A percentile compares a stretch with the other conserved stretches of the same genome.
Evolutionary conservation across 2,797 vertebrate species (phyloP).

Genomic region (Syndactyla subalaris): DNA sequence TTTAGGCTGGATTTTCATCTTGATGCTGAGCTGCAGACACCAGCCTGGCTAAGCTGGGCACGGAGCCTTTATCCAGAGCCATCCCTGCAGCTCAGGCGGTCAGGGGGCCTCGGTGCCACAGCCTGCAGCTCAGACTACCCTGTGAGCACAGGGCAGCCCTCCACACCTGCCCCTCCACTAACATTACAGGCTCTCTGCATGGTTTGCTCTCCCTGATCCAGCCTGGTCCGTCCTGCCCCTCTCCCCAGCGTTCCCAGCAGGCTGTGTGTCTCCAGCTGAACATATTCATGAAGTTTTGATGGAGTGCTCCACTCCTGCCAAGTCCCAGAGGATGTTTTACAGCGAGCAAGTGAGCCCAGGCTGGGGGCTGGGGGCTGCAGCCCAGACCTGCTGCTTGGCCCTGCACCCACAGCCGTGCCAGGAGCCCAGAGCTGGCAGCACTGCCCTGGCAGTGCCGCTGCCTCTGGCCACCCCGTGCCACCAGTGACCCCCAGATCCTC

Average conservation of each 20-base stretch:
- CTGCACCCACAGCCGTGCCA: neutral
- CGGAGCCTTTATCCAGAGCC: neutral
- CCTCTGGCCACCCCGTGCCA: neutral
- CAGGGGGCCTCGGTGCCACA: neutral
- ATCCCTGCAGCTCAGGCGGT: neutral
- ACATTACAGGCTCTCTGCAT: accelerated
- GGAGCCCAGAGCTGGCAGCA: neutral
- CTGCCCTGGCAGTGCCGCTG: neutral
- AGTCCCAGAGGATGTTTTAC: neutral
- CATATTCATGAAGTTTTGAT: neutral
- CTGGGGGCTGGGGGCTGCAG: neutral
- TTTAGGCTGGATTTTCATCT: neutral
- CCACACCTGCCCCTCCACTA: neutral
- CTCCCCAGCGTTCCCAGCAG: neutral
- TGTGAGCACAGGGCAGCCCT: neutral
- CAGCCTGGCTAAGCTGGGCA: neutral
- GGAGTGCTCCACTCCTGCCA: neutral
- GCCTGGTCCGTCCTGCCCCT: neutral
- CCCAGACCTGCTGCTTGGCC: neutral
- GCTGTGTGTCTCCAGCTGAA: neutral
- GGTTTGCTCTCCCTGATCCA: neutral
- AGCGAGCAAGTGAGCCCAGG: neutral
- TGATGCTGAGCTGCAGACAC: neutral
- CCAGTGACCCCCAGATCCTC: neutral
- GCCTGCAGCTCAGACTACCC: accelerated